Evolutionary conservation across 1,140 invertebrate genomes (phyloP).

Genomic region (Nilaparvata lugens): DNA sequence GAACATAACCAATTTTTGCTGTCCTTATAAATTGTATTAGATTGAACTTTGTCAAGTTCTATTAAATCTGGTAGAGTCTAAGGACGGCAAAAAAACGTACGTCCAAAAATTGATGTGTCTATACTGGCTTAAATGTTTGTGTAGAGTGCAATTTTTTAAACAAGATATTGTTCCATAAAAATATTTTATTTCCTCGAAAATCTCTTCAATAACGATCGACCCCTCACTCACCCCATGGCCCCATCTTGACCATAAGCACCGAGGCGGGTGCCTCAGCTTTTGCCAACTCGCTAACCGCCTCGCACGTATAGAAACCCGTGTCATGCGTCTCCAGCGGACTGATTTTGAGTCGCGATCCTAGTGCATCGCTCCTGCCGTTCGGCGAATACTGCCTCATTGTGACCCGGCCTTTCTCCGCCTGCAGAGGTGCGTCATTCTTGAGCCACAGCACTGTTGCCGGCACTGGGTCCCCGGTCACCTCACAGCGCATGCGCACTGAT

Average conservation of each 20-base stretch:
- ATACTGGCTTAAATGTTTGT: too few relatives aligned
- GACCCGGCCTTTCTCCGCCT: conserved; percentile 41
- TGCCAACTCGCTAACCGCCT: conserved; percentile 48
- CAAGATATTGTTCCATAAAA: too few relatives aligned
- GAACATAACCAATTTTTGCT: too few relatives aligned
- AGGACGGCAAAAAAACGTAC: too few relatives aligned
- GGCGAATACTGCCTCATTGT: conserved; percentile 15
- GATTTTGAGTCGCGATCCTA: conserved; percentile 47
- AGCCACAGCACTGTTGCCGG: conserved; percentile 54
- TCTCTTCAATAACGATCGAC: too few relatives aligned
- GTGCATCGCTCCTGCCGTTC: conserved; percentile 2
- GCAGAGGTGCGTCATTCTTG: conserved; percentile 53
- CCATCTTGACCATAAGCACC: conserved; percentile 45
- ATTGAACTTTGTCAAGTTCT: too few relatives aligned
- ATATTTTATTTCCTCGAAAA: background rate
- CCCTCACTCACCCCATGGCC: conserved; percentile 26
- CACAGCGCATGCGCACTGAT: conserved; percentile 51
- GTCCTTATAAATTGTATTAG: too few relatives aligned
- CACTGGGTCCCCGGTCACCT: conserved; percentile 52
- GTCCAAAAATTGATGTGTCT: too few relatives aligned
- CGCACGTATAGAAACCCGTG: conserved; percentile 59
- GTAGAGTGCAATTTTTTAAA: too few relatives aligned
- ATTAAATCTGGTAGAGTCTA: too few relatives aligned
- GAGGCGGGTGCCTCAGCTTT: conserved; percentile 49
- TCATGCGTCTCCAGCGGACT: conserved; percentile 52